Percentiles rank a stretch among this genome's conserved stretches.
Evolutionary conservation across 2,113 vertebrate species (phyloP).

Genomic region (Sapajus apella): DNA sequence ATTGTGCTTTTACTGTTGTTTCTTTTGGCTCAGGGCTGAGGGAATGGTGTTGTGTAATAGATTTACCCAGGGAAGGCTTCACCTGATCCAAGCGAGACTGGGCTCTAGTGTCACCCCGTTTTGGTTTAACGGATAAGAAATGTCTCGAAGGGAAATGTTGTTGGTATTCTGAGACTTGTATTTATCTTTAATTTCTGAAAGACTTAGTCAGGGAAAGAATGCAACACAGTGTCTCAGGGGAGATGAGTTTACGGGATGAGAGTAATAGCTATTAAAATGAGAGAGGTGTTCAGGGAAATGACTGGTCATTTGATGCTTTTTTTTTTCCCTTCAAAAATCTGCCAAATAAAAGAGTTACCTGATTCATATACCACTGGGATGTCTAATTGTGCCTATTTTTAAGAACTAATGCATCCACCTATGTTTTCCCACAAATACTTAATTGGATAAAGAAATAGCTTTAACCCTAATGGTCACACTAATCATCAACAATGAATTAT

Average conservation of each 20-base stretch:
- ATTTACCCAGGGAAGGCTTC: constrained; percentile 67
- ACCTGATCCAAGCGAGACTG: constrained; percentile 60
- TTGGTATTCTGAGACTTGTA: constrained; percentile 68
- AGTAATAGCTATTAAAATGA: constrained; percentile 75
- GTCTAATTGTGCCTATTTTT: constrained; percentile 52
- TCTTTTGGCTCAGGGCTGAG: constrained; percentile 69
- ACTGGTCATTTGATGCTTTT: constrained; percentile 60
- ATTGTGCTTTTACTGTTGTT: constrained; percentile 77
- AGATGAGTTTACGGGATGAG: constrained; percentile 46
- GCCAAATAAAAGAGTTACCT: constrained; percentile 68
- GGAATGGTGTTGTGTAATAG: constrained; percentile 67
- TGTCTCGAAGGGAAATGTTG: constrained; percentile 63
- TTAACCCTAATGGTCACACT: constrained; percentile 54
- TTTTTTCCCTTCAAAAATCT: constrained; percentile 39
- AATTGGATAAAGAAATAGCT: constrained; percentile 59
- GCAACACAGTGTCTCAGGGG: constrained; percentile 62
- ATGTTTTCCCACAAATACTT: constrained; percentile 52
- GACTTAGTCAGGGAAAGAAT: constrained; percentile 63
- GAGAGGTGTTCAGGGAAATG: constrained; percentile 64
- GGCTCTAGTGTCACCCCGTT: constrained; percentile 15
- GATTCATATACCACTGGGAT: constrained; percentile 44
- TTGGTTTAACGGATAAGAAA: constrained; percentile 58
- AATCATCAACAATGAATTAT: constrained; percentile 61
- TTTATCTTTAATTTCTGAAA: constrained; percentile 76
- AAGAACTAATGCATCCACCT: constrained; percentile 31